Percentiles rank a stretch among this genome's conserved stretches.
Conservation (phyloP, 2,888 invertebrate genomes). For the Drosophila anomalata region DNA sequence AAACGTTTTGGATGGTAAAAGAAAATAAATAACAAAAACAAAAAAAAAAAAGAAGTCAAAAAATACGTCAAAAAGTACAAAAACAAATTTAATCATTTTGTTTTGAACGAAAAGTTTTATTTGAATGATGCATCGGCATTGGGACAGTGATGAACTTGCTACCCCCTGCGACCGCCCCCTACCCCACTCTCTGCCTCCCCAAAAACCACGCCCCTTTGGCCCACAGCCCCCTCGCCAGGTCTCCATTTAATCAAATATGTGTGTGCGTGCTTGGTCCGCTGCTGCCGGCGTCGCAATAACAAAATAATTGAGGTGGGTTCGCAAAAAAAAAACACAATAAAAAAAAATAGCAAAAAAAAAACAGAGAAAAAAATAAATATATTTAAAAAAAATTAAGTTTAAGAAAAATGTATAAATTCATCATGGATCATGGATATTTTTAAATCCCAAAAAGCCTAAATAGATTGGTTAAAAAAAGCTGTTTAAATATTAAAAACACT, state of each 20-base stretch:
- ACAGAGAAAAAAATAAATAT: neutral
- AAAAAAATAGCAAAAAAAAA: constrained; percentile 9
- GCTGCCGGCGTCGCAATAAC: constrained; percentile 48
- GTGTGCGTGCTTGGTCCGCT: constrained; percentile 12
- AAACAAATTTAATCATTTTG: constrained; percentile 62
- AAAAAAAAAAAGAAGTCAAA: neutral
- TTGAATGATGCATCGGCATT: constrained; percentile 56
- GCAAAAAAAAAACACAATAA: constrained; percentile 16
- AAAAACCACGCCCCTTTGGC: neutral
- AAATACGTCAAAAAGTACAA: constrained; percentile 4
- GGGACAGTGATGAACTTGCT: constrained; percentile 29
- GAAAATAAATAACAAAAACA: neutral
- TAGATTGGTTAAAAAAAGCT: constrained; percentile 16
- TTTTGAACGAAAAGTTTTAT: constrained; percentile 57
- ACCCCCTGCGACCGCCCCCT: constrained; percentile 18
- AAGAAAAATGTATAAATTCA: neutral
- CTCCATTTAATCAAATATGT: constrained; percentile 19
- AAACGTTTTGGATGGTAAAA: constrained; percentile 11
- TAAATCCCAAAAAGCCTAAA: neutral
- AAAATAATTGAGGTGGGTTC: constrained; percentile 68
- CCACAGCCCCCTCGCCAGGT: neutral
- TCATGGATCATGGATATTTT: neutral
- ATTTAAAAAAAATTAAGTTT: neutral
- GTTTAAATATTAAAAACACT: constrained; percentile 20
- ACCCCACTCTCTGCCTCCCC: neutral